Evolutionary conservation across 2,113 vertebrate genomes (phyloP).

Genomic region (Albula glossodonta): DNA sequence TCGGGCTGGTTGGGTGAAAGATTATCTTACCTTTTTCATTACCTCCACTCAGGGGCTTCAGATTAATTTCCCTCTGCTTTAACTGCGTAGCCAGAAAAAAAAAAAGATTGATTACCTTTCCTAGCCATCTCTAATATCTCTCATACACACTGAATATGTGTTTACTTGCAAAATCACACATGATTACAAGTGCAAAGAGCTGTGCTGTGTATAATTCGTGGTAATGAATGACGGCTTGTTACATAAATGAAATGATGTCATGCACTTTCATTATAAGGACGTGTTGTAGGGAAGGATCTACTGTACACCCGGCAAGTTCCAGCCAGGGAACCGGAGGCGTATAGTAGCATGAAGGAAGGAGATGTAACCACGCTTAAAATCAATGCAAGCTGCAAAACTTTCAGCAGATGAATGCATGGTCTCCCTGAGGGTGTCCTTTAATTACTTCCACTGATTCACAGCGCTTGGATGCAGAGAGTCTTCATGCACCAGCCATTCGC

Average conservation of each 20-base stretch:
- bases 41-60: background rate
- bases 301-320: no score
- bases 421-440: background rate
- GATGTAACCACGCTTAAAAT: no score
- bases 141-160: background rate
- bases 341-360: no score
- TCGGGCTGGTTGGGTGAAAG: background rate
- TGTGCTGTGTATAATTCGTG: background rate
- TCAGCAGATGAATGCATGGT: no score
- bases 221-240: background rate
- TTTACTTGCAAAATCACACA: background rate
- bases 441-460: background rate
- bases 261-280: background rate
- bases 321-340: no score
- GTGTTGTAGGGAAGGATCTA: background rate
- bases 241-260: background rate
- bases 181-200: background rate
- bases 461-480: background rate
- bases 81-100: background rate
- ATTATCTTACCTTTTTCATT: background rate
- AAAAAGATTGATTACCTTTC: background rate
- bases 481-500: background rate
- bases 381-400: no score
- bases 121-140: background rate
- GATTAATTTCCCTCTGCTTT: background rate